Conservation (phyloP, 1,140 invertebrate genomes). For the Temnothorax nylanderi region DNA sequence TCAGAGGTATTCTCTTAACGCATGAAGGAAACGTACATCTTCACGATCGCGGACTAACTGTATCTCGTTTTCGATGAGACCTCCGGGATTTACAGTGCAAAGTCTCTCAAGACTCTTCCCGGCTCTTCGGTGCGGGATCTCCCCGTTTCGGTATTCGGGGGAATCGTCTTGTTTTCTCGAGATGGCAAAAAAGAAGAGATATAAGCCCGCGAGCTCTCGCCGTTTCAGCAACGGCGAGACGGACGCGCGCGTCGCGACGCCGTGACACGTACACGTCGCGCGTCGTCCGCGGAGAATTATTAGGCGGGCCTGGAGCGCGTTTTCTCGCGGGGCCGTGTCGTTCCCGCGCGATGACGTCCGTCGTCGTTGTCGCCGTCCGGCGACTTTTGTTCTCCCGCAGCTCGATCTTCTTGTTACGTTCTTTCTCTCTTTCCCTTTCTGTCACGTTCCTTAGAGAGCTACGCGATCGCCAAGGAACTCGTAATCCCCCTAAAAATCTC, state of each 20-base stretch:
- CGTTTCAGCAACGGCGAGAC: constrained; percentile 73
- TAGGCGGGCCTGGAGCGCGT: constrained; percentile 77
- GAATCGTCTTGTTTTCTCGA: constrained; percentile 10
- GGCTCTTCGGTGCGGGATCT: neutral
- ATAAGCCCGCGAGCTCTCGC: constrained; percentile 34
- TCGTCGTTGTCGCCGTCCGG: constrained; percentile 17
- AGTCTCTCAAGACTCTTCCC: neutral
- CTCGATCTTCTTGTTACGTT: neutral
- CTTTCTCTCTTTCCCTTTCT: neutral
- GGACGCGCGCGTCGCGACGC: constrained; percentile 81
- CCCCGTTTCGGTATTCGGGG: constrained; percentile 1
- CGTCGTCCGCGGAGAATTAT: constrained; percentile 81
- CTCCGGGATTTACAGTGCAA: neutral
- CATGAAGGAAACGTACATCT: no score
- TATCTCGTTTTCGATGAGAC: neutral
- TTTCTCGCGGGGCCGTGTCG: constrained; percentile 52
- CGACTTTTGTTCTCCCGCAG: constrained; percentile 39
- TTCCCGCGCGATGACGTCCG: constrained; percentile 34
- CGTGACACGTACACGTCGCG: constrained; percentile 82
- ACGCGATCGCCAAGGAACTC: constrained; percentile 3
- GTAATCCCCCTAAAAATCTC: constrained; percentile 1
- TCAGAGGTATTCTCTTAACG: neutral
- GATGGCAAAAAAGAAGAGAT: constrained; percentile 1
- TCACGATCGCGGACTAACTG: neutral
- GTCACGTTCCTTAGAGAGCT: neutral